phyloP scores from a whole-genome alignment of 1,140 invertebrate genomes.

The Lepidurus arcticus region DNA sequence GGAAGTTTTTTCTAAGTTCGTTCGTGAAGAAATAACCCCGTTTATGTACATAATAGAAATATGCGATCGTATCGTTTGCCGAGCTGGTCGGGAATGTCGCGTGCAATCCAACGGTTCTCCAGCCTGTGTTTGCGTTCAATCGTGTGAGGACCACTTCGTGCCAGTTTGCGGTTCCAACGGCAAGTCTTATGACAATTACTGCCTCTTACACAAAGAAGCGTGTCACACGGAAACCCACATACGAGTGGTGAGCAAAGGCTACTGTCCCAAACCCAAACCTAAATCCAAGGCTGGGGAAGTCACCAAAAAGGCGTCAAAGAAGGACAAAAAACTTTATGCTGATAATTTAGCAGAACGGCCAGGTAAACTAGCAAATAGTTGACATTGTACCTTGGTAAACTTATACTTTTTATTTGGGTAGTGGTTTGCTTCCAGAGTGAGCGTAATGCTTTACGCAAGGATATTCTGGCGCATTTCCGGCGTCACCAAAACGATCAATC shows the following conservation, averaged over 20 bases:
- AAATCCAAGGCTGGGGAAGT: constrained; percentile 33
- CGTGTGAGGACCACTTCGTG: constrained; percentile 35
- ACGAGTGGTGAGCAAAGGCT: constrained; percentile 37
- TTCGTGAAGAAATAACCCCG: not conserved
- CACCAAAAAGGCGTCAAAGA: constrained; percentile 32
- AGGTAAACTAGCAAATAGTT: constrained; percentile 32
- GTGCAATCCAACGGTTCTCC: constrained; percentile 35
- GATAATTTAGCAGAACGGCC: constrained; percentile 30
- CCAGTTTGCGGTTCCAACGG: constrained; percentile 37
- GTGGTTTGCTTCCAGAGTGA: constrained; percentile 41
- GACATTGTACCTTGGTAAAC: not conserved
- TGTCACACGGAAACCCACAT: constrained; percentile 39
- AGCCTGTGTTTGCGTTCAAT: constrained; percentile 37
- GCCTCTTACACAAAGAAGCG: constrained; percentile 36
- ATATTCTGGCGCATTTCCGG: constrained; percentile 38
- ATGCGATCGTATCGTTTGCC: constrained; percentile 38
- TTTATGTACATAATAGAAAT: constrained; percentile 29
- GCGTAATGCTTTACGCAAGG: constrained; percentile 38
- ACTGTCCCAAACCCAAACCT: constrained; percentile 35
- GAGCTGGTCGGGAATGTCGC: constrained; percentile 40
- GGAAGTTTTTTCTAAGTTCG: not conserved
- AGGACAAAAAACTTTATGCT: constrained; percentile 30
- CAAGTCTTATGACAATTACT: constrained; percentile 37
- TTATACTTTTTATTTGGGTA: constrained; percentile 27
- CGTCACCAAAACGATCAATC: constrained; percentile 35